Evolutionary conservation across 64 coral and sea anemone genomes (phyloP).

Genomic region (Astreopora myriophthalma): DNA sequence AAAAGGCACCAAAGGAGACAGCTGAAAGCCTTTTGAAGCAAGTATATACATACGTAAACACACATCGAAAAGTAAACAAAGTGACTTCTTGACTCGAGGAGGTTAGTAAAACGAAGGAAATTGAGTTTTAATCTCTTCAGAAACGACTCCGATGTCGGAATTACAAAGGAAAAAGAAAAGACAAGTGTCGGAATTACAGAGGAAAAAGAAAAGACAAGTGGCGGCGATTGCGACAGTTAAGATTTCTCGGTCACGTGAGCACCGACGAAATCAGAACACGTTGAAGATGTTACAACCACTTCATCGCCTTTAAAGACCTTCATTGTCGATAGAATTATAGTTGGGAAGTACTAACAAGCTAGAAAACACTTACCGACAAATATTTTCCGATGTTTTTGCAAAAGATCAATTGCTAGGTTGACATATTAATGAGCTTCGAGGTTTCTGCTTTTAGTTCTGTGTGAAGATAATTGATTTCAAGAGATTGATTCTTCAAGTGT

Average conservation of each 20-base stretch:
- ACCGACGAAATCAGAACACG: neutral
- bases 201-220: neutral
- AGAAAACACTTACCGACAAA: too few species aligned
- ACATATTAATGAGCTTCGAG: too few species aligned
- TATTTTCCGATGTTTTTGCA: too few species aligned
- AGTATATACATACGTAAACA: neutral
- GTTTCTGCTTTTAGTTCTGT: too few species aligned
- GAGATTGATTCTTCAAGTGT: neutral
- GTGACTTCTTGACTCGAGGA: neutral
- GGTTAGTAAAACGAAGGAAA: neutral
- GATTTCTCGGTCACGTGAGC: neutral
- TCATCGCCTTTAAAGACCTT: too few species aligned
- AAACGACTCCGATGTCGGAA: neutral
- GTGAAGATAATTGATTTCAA: neutral
- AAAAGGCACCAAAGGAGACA: neutral
- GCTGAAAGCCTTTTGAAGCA: neutral
- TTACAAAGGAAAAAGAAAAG: neutral
- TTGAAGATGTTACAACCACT: too few species aligned
- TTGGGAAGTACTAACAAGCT: too few species aligned
- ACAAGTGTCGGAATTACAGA: neutral
- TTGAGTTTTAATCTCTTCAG: constrained; percentile 26
- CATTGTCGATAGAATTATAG: too few species aligned
- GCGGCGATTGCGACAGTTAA: neutral
- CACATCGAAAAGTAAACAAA: neutral
- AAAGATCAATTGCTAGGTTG: too few species aligned